phyloP scores from a whole-genome alignment of 1,140 invertebrate genomes.

The Cepaea nemoralis region DNA sequence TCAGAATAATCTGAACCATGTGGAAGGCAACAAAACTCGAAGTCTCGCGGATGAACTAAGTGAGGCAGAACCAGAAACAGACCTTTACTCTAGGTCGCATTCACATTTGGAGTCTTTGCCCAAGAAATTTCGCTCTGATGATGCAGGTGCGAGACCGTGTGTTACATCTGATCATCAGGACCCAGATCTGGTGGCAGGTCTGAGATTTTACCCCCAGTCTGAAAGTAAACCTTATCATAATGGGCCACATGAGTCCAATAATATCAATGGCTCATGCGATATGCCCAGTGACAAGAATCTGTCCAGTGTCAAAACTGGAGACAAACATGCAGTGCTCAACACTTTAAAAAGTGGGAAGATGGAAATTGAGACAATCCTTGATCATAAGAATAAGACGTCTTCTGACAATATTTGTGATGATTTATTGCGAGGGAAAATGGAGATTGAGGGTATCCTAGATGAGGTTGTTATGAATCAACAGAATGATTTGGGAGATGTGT shows the following conservation, averaged over 20 bases:
- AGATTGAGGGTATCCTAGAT: constrained; percentile 32
- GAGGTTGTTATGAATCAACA: constrained; percentile 13
- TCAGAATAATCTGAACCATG: not conserved
- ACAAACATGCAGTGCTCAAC: not conserved
- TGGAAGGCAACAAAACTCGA: not conserved
- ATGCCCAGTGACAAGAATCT: not conserved
- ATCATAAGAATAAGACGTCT: not conserved
- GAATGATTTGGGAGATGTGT: not conserved
- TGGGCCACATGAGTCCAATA: not conserved
- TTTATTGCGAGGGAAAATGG: constrained; percentile 28
- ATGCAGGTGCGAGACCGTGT: not conserved
- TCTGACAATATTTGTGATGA: constrained; percentile 19
- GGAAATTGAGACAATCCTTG: constrained; percentile 28
- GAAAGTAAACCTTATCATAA: not conserved
- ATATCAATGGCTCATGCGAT: not conserved
- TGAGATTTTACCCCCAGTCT: not conserved
- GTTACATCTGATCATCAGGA: not conserved
- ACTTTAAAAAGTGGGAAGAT: constrained; percentile 28
- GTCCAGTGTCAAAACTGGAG: not conserved
- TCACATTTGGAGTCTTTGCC: constrained; percentile 12
- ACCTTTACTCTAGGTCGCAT: not conserved
- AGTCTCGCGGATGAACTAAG: constrained; percentile 32
- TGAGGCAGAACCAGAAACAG: constrained; percentile 17
- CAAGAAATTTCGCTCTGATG: constrained; percentile 29
- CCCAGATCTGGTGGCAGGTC: constrained; percentile 22